phyloP scores from a whole-genome alignment of 2,888 invertebrate genomes.

The Drosophila nr. perissopoda region DNA sequence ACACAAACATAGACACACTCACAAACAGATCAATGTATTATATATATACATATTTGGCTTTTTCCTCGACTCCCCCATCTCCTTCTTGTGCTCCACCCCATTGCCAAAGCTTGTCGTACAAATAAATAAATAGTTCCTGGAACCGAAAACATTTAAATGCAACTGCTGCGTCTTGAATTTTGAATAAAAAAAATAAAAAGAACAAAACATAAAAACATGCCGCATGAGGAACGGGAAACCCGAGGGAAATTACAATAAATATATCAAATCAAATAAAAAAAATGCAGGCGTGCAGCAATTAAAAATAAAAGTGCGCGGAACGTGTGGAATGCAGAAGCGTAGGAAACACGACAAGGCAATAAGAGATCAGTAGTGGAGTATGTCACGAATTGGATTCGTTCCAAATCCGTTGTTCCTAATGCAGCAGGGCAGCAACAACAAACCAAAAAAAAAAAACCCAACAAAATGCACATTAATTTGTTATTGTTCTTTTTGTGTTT shows the following conservation, averaged over 20 bases:
- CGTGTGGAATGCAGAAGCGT: constrained; percentile 3
- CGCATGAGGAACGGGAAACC: constrained; percentile 7
- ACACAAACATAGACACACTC: constrained; percentile 23
- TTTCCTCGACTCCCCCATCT: constrained; percentile 11
- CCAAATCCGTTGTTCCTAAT: constrained; percentile 23
- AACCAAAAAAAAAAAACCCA: background rate
- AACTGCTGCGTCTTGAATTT: constrained; percentile 68
- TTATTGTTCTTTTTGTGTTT: constrained; percentile 41
- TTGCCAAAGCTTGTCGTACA: constrained; percentile 27
- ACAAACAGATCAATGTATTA: constrained; percentile 1
- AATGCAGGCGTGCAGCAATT: constrained; percentile 18
- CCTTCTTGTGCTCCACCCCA: background rate
- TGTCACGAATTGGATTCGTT: constrained; percentile 12
- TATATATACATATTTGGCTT: background rate
- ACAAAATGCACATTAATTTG: constrained; percentile 19
- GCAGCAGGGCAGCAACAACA: constrained; percentile 8
- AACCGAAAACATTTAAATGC: constrained; percentile 60
- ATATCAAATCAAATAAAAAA: constrained; percentile 12
- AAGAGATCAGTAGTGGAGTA: constrained; percentile 1
- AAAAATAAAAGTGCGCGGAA: constrained; percentile 14
- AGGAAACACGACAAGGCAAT: constrained; percentile 7
- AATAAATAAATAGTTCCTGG: constrained; percentile 54
- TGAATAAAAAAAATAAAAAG: constrained; percentile 26
- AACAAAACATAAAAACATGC: constrained; percentile 26
- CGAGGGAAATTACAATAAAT: constrained; percentile 47